Base-by-base conservation (phyloP, 2,888 invertebrate species). In the Bembecia ichneumoniformis region DNA sequence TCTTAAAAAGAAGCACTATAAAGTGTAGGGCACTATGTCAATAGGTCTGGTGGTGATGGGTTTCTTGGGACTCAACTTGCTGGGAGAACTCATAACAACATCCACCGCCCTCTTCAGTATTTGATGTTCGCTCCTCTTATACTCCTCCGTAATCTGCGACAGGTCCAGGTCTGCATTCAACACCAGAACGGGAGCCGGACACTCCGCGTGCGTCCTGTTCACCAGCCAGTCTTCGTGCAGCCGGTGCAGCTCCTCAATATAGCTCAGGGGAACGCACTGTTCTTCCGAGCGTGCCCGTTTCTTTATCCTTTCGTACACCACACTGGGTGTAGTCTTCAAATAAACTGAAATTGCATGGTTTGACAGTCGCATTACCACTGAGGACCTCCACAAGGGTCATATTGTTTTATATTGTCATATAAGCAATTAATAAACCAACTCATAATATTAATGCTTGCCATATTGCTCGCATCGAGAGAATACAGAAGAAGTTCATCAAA, bases 221-320 rank as follows among this genome's bases (percentile, higher is more conserved):
- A 92, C 86, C 3, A 93, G 80, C 93, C 93, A 93, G 60, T 91
- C 87, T 71, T 93, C 93, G 66, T 93, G 93, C 48, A 95, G 84
- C 40, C 91, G 89, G 69, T 97, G 96, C 20, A 97, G 78, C 53
- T 93, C 90, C 60, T 92, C 88, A 35, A 97, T 84, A 73, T 96
- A 96, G 20, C 93, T 90, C n/a, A 96, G 72, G 0, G 95, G 91
- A 0, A 97, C 92, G 61, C 90, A 89, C 50, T 90, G 89, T 77
- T 97, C 97, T 74, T 97, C 97, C 15, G 91, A 91, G 4, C 97
- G 89, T 0, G 92, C 93, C 48, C 97, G 87, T 53, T 89, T 81
- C 63, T 89, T 90, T 63, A 97, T 94, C 63, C 97, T 82, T 52
- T 92, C 90, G 59, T 89, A 89, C 0, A 91, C 92, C 34, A 91